phyloP scores from a whole-genome alignment of 2,797 vertebrate species.

The Coregonus suidteri region DNA sequence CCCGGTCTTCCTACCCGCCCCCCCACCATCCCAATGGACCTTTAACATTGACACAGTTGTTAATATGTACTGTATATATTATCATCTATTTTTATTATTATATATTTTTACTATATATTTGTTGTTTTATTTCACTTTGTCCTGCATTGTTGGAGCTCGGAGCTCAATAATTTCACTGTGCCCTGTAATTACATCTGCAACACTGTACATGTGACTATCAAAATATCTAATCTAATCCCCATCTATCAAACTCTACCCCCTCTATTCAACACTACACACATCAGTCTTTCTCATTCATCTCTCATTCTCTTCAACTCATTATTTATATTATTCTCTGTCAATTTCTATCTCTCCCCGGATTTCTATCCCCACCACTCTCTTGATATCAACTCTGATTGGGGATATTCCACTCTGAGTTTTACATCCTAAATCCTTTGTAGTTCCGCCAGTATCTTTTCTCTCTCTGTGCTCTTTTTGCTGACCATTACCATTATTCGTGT shows the following conservation, averaged over 20 bases:
- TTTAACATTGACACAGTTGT: too few relatives aligned
- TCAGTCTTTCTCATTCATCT: background rate
- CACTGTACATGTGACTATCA: too few relatives aligned
- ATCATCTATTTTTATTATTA: too few relatives aligned
- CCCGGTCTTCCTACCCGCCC: too few relatives aligned
- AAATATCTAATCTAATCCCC: background rate
- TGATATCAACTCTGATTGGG: slow-evolving; percentile 41
- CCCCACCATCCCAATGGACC: too few relatives aligned
- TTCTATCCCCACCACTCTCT: background rate
- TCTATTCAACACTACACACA: background rate
- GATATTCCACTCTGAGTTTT: slow-evolving; percentile 13
- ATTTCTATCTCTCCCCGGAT: background rate
- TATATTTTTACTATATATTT: too few relatives aligned
- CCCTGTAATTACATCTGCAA: too few relatives aligned
- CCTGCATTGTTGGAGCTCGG: too few relatives aligned
- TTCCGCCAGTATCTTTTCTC: slow-evolving; percentile 1
- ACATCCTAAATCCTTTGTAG: slow-evolving; percentile 23
- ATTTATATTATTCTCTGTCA: background rate
- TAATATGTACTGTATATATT: too few relatives aligned
- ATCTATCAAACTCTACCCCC: background rate
- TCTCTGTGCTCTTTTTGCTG: background rate
- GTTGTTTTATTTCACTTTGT: too few relatives aligned
- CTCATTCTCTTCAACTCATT: background rate
- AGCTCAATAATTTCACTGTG: too few relatives aligned
- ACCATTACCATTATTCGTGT: slow-evolving; percentile 28